These are phyloP conservation scores for Epinotia brunnichana DNA, from an alignment of 2,888 invertebrate species.

Conservation along the genomic window DNA sequence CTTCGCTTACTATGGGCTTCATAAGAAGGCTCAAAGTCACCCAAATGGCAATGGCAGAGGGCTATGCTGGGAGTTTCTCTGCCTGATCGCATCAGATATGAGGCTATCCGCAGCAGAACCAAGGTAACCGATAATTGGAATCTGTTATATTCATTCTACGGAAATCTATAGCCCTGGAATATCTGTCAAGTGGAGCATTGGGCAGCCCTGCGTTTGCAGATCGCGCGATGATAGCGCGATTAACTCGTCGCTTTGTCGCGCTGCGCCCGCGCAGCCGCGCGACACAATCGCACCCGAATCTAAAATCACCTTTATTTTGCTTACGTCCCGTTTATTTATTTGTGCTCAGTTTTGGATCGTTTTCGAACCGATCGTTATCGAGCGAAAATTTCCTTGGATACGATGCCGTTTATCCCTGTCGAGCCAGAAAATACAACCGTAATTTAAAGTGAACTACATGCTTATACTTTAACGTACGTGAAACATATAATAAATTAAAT, in stretches of 20 bases:
- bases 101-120: too few species aligned
- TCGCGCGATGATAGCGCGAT: slow-evolving; percentile 29
- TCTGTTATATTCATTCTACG: too few species aligned
- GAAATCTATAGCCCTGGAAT: too few species aligned
- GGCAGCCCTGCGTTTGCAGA: slow-evolving; percentile 24
- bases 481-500: not conserved
- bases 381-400: slow-evolving; percentile 12
- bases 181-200: too few species aligned
- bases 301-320: slow-evolving; percentile 30
- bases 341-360: slow-evolving; percentile 15
- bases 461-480: not conserved
- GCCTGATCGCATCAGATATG: too few species aligned
- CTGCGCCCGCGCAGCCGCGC: slow-evolving; percentile 1
- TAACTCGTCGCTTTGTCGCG: slow-evolving; percentile 27
- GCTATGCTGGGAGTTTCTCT: too few species aligned
- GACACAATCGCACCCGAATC: slow-evolving; percentile 33
- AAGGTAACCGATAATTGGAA: too few species aligned
- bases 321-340: slow-evolving; percentile 21
- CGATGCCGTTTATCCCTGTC: not conserved
- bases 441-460: not conserved
- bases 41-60: too few species aligned
- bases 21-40: too few species aligned
- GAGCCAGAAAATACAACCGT: not conserved
- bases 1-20: too few species aligned
- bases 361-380: slow-evolving; percentile 15